Conservation (phyloP, 2,888 invertebrate species). For the Drosophila picticornis region DNA sequence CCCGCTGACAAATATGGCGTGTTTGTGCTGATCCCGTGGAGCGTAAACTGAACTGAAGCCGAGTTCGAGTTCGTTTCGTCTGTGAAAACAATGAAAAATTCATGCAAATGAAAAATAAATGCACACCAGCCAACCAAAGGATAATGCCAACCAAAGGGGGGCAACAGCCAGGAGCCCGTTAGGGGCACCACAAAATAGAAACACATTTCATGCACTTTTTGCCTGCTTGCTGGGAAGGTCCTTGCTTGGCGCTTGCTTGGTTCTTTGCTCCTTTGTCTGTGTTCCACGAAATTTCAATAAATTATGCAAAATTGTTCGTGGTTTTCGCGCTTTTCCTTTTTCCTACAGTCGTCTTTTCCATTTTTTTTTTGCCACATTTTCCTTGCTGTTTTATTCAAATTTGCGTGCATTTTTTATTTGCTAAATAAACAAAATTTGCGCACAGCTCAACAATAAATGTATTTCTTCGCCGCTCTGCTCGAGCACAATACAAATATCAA, state of each 20-base stretch:
- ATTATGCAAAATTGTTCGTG: slow-evolving; percentile 79
- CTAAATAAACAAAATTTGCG: slow-evolving; percentile 68
- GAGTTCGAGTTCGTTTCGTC: slow-evolving; percentile 47
- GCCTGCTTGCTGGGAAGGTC: slow-evolving; percentile 16
- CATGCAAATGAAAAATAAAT: slow-evolving; percentile 84
- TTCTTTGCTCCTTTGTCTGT: slow-evolving; percentile 65
- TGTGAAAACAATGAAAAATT: slow-evolving; percentile 82
- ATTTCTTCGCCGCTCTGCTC: slow-evolving; percentile 16
- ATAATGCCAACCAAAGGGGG: slow-evolving; percentile 52
- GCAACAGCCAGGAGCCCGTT: slow-evolving; percentile 23
- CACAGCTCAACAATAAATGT: slow-evolving; percentile 40
- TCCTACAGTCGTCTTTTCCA: slow-evolving; percentile 22
- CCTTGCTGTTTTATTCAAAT: slow-evolving; percentile 76
- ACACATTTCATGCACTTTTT: slow-evolving; percentile 77
- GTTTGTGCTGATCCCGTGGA: slow-evolving; percentile 76
- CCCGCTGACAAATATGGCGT: slow-evolving; percentile 80
- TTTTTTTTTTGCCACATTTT: slow-evolving; percentile 59
- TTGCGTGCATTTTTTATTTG: slow-evolving; percentile 77
- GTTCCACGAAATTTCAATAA: slow-evolving; percentile 77
- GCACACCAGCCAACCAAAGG: slow-evolving; percentile 79
- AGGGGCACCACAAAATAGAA: slow-evolving; percentile 66
- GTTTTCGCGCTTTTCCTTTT: slow-evolving; percentile 73
- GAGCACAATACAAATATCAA: slow-evolving; percentile 36
- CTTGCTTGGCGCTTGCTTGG: slow-evolving; percentile 12
- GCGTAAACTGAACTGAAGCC: slow-evolving; percentile 70